A percentile compares a stretch with the other conserved stretches of the same genome.
Conservation (phyloP, 2,888 invertebrate species). For the Drosophila prolongata region DNA sequence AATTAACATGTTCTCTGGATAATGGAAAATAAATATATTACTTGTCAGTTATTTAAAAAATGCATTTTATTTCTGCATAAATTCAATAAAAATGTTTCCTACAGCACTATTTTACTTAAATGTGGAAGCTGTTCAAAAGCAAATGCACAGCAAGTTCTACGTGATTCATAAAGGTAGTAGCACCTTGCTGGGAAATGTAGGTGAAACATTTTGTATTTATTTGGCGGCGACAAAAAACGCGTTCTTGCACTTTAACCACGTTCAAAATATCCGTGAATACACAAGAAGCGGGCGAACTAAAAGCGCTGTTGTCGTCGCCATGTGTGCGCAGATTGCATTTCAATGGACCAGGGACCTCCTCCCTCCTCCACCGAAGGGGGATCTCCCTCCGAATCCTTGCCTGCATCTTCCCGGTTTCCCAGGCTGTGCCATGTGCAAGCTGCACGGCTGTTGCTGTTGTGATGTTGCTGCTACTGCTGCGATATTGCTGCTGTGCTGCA, state of each 20-base stretch:
- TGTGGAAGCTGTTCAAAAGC: neutral
- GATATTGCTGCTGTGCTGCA: constrained; percentile 26
- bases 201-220: constrained; percentile 48
- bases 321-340: constrained; percentile 62
- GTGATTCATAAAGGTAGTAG: neutral
- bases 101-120: neutral
- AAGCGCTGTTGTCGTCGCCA: constrained; percentile 42
- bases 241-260: constrained; percentile 40
- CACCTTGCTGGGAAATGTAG: constrained; percentile 33
- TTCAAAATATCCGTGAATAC: constrained; percentile 18
- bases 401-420: constrained; percentile 30
- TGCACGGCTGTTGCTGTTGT: constrained; percentile 49
- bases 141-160: neutral
- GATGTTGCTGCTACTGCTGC: constrained; percentile 40
- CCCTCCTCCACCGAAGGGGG: constrained; percentile 1
- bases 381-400: constrained; percentile 21
- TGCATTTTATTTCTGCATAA: neutral
- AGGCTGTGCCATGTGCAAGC: constrained; percentile 56
- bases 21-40: no score
- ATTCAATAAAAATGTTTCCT: neutral
- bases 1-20: no score
- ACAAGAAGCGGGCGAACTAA: constrained; percentile 27
- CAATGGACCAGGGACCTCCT: constrained; percentile 34
- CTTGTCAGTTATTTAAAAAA: no score
- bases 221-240: constrained; percentile 36